Percentiles rank a stretch among this genome's conserved stretches.
Evolutionary conservation across 2,888 invertebrate genomes (phyloP).

Genomic region (Conchocele bisecta): DNA sequence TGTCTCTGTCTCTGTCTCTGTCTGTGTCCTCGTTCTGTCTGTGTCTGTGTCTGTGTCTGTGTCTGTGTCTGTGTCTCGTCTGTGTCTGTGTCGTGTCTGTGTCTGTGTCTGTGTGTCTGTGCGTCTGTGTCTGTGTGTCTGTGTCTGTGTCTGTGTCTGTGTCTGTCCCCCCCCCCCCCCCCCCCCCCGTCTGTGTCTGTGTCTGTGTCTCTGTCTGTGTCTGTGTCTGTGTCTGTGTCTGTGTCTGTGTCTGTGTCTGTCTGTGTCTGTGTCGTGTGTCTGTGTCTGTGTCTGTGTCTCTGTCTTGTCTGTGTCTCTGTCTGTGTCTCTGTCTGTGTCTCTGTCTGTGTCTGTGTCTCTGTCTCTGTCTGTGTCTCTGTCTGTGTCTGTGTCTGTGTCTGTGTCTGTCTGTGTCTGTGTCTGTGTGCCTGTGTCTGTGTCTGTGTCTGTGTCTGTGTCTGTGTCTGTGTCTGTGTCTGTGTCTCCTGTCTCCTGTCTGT

Average conservation of each 20-base stretch:
- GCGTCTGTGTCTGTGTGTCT: background rate
- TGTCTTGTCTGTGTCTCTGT: no score
- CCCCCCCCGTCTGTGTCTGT: background rate
- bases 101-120: background rate
- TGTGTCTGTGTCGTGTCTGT: background rate
- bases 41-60: background rate
- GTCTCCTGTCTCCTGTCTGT: background rate
- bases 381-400: constrained; percentile 2
- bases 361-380: background rate
- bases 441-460: background rate
- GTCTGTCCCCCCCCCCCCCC: no score
- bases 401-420: background rate
- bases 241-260: background rate
- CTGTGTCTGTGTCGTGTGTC: background rate
- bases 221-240: no score
- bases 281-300: no score
- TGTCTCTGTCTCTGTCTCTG: no score
- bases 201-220: background rate
- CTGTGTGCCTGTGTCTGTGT: background rate
- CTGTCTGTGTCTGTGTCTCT: background rate
- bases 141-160: background rate
- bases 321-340: background rate
- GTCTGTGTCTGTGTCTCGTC: no score
- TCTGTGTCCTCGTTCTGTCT: background rate
- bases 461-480: background rate